phyloP scores from a whole-genome alignment of 1,140 invertebrate genomes.

The Melitaea cinxia region DNA sequence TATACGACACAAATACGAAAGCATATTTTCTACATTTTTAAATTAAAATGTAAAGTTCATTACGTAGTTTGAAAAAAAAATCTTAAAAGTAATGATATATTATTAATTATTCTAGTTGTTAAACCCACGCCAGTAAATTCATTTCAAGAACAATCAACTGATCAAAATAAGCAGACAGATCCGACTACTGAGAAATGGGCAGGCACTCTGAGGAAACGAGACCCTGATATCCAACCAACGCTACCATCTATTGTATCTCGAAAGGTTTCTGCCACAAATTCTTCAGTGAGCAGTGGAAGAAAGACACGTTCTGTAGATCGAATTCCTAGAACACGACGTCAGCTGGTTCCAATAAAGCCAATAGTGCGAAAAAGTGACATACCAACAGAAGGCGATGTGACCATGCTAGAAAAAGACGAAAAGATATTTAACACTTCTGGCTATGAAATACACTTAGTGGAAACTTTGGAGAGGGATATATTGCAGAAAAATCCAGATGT shows the following conservation, averaged over 20 bases:
- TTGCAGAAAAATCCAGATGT: slow-evolving; percentile 98
- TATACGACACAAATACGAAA: no score
- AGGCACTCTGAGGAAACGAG: slow-evolving; percentile 83
- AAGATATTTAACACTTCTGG: slow-evolving; percentile 88
- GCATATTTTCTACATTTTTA: no score
- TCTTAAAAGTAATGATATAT: background rate
- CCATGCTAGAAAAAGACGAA: slow-evolving; percentile 79
- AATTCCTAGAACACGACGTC: slow-evolving; percentile 61
- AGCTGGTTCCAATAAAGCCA: slow-evolving; percentile 69
- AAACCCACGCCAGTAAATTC: slow-evolving; percentile 61
- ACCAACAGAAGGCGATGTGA: slow-evolving; percentile 60
- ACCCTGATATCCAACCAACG: slow-evolving; percentile 85
- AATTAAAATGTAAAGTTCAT: no score
- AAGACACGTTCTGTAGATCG: slow-evolving; percentile 83
- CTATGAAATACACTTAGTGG: slow-evolving; percentile 90
- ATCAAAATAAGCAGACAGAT: slow-evolving; percentile 63
- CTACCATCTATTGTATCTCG: slow-evolving; percentile 83
- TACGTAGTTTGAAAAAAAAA: no score
- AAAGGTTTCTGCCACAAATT: slow-evolving; percentile 63
- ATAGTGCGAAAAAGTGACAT: slow-evolving; percentile 62
- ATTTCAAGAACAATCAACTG: slow-evolving; percentile 56
- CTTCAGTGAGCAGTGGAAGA: slow-evolving; percentile 65
- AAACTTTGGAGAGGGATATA: slow-evolving; percentile 95
- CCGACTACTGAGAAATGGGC: slow-evolving; percentile 83
- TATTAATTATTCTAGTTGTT: slow-evolving; percentile 56